A percentile compares a stretch with the other conserved stretches of the same genome.
Evolutionary conservation across 2,113 vertebrate species (phyloP).

Genomic region (Engraulis encrasicolus): DNA sequence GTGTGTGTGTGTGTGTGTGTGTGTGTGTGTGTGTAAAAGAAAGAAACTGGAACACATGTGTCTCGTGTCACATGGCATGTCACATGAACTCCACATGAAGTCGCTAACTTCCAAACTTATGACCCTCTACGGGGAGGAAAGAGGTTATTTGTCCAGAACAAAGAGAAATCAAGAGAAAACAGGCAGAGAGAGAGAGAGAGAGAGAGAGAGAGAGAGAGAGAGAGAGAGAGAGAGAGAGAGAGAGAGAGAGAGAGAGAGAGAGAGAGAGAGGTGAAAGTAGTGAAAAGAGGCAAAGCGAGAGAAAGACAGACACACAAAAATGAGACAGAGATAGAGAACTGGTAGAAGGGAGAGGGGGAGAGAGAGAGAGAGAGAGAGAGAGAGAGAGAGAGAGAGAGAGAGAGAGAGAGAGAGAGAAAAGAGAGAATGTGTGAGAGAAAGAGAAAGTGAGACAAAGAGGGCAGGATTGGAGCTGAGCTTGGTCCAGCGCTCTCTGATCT

Average conservation of each 20-base stretch:
- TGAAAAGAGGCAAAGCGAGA: conserved; percentile 31
- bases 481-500: conserved; percentile 67
- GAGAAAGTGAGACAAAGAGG: neutral
- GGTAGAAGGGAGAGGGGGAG: conserved; percentile 24
- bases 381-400: conserved; percentile 25
- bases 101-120: conserved; percentile 16
- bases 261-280: neutral
- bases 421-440: conserved; percentile 24
- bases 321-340: conserved; percentile 27
- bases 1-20: neutral
- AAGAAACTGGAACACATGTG: no score
- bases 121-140: neutral
- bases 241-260: neutral
- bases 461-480: conserved; percentile 22
- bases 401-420: conserved; percentile 25
- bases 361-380: neutral
- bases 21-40: no score
- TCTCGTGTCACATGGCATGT: conserved; percentile 2
- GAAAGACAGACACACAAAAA: conserved; percentile 10
- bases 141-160: conserved; percentile 8
- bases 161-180: conserved; percentile 35
- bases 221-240: neutral
- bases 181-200: no score
- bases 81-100: conserved; percentile 37
- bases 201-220: neutral